Evolutionary conservation across 2,888 invertebrate genomes (phyloP).

Genomic region (Hydriomena furcata): DNA sequence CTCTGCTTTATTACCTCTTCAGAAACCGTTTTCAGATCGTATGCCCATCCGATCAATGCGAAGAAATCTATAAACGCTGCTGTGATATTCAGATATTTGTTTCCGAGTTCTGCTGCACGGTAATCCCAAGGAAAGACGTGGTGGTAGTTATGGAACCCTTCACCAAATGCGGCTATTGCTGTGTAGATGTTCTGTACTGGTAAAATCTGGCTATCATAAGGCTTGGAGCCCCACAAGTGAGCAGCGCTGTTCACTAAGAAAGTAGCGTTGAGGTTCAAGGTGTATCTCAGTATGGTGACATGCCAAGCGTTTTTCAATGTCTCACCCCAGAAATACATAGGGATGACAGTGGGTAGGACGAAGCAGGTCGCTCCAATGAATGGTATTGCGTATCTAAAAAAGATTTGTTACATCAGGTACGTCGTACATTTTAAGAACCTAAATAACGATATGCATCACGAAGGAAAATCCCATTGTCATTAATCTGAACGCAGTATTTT

Average conservation of each 20-base stretch:
- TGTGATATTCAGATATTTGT: constrained; percentile 50
- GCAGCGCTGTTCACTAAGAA: constrained; percentile 87
- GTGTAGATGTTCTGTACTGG: constrained; percentile 45
- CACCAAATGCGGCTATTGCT: constrained; percentile 45
- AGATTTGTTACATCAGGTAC: background rate
- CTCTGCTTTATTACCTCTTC: constrained; percentile 42
- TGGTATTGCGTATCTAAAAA: constrained; percentile 83
- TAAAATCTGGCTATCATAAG: constrained; percentile 64
- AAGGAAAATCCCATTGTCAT: too few species aligned
- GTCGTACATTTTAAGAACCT: too few species aligned
- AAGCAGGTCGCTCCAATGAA: constrained; percentile 82
- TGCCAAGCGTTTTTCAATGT: constrained; percentile 65
- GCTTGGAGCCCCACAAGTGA: constrained; percentile 76
- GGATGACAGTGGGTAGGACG: constrained; percentile 80
- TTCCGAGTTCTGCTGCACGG: constrained; percentile 55
- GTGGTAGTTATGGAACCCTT: constrained; percentile 63
- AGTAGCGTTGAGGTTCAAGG: constrained; percentile 82
- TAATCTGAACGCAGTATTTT: too few species aligned
- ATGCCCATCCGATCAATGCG: constrained; percentile 58
- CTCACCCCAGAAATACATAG: constrained; percentile 85
- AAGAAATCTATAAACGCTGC: constrained; percentile 56
- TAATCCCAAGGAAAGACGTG: constrained; percentile 62
- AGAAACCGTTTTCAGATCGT: constrained; percentile 52
- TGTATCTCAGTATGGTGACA: constrained; percentile 78
- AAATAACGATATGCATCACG: too few species aligned